Percentiles rank a stretch among this genome's conserved stretches.
Evolutionary conservation across 2,797 vertebrate species (phyloP).

Genomic region (Phrynocephalus guinanensis): DNA sequence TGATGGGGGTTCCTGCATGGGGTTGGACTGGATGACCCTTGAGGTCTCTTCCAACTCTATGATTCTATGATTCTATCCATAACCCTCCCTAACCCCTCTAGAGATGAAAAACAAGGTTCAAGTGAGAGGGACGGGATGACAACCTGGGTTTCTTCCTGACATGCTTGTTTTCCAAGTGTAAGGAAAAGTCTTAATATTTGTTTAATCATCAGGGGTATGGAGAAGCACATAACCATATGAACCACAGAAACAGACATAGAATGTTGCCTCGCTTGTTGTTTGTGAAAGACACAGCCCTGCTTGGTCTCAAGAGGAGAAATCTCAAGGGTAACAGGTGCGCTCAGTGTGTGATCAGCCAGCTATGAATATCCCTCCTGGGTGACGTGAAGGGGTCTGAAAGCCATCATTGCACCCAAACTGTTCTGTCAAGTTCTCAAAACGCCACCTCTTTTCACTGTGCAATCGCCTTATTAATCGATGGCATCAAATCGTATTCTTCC

Average conservation of each 20-base stretch:
- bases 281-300: background rate
- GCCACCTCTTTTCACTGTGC: slow-evolving; percentile 59
- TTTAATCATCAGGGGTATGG: background rate
- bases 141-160: background rate
- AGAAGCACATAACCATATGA: background rate
- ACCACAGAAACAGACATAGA: background rate
- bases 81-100: too few relatives aligned
- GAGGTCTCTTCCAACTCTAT: too few relatives aligned
- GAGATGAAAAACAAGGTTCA: too few relatives aligned
- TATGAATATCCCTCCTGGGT: background rate
- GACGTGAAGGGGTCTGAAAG: background rate
- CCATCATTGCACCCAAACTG: fast-evolving
- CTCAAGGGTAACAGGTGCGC: slow-evolving; percentile 51
- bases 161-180: background rate
- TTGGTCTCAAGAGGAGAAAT: slow-evolving; percentile 34
- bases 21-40: too few relatives aligned
- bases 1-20: too few relatives aligned
- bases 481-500: slow-evolving; percentile 90
- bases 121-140: too few relatives aligned
- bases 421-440: slow-evolving; percentile 56
- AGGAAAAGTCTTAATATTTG: background rate
- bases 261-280: background rate
- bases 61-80: background rate
- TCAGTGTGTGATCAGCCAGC: slow-evolving; percentile 35
- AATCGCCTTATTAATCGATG: slow-evolving; percentile 75